These are phyloP conservation scores for Mylabris sibirica DNA, from an alignment of 2,888 invertebrate species.

Conservation along the genomic window DNA sequence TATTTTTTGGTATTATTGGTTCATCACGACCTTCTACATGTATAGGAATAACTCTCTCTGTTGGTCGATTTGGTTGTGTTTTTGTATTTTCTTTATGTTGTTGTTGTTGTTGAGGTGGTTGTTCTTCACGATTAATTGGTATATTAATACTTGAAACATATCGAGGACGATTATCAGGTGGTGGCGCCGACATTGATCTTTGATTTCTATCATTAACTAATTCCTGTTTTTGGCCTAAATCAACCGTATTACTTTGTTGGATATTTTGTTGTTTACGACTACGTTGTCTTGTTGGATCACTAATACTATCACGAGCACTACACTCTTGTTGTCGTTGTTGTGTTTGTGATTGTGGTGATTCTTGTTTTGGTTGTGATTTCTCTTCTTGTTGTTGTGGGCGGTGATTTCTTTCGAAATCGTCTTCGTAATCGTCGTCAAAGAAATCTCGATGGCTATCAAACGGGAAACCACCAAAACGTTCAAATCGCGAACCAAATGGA, in stretches of 20 bases:
- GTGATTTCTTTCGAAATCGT: slow-evolving; percentile 60
- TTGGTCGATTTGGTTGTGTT: slow-evolving; percentile 60
- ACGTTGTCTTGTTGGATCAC: slow-evolving; percentile 52
- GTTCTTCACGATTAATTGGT: slow-evolving; percentile 49
- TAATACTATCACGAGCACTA: slow-evolving; percentile 11
- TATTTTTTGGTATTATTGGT: slow-evolving; percentile 73
- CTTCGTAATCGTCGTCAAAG: slow-evolving; percentile 65
- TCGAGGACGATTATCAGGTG: slow-evolving; percentile 66
- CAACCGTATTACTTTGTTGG: slow-evolving; percentile 75
- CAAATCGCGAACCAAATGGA: slow-evolving; percentile 59
- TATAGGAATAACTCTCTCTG: slow-evolving; percentile 85
- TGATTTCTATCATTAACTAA: slow-evolving; percentile 69
- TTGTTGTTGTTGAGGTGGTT: slow-evolving; percentile 49
- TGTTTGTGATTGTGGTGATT: slow-evolving; percentile 48
- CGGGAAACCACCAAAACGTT: slow-evolving; percentile 53
- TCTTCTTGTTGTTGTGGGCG: slow-evolving; percentile 46
- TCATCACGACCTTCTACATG: slow-evolving; percentile 86
- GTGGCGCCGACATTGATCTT: slow-evolving; percentile 83
- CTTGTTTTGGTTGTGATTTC: slow-evolving; percentile 53
- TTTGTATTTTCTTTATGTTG: slow-evolving; percentile 48
- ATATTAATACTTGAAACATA: slow-evolving; percentile 58
- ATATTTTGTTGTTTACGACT: slow-evolving; percentile 47
- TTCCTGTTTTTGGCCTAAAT: slow-evolving; percentile 75
- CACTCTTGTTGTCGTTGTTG: slow-evolving; percentile 14
- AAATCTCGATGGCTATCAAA: slow-evolving; percentile 61